Conservation (phyloP, 64 coral and sea anemone species). For the Dendrophyllia cribrosa region DNA sequence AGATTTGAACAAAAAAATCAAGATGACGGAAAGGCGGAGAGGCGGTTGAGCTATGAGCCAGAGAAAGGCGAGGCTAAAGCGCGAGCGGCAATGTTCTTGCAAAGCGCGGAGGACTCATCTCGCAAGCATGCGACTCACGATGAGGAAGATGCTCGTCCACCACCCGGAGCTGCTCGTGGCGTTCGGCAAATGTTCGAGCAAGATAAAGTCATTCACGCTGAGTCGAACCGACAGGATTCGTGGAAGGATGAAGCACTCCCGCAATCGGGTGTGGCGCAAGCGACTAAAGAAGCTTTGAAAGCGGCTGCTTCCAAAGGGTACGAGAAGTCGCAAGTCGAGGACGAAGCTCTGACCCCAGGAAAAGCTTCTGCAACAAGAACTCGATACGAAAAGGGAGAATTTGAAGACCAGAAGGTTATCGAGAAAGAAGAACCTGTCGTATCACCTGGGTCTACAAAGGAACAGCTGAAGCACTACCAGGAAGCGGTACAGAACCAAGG, state of each 20-base stretch:
- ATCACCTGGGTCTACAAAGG: constrained; percentile 10
- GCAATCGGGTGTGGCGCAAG: constrained; percentile 2
- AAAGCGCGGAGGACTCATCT: constrained; percentile 19
- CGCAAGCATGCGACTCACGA: not conserved
- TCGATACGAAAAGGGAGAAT: constrained; percentile 42
- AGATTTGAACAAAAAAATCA: constrained; percentile 29
- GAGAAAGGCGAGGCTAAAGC: constrained; percentile 50
- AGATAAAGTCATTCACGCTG: constrained; percentile 43
- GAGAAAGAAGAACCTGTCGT: constrained; percentile 28
- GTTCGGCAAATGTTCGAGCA: constrained; percentile 47
- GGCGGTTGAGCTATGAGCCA: constrained; percentile 61
- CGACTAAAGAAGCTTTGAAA: constrained; percentile 37
- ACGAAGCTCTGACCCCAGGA: constrained; percentile 10
- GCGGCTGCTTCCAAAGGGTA: constrained; percentile 36
- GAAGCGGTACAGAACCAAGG: constrained; percentile 19
- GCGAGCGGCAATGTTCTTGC: constrained; percentile 32
- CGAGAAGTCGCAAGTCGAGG: constrained; percentile 25
- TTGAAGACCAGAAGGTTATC: constrained; percentile 15
- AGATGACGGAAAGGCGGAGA: constrained; percentile 41
- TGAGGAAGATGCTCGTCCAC: constrained; percentile 27
- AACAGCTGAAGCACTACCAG: constrained; percentile 28
- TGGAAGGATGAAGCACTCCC: constrained; percentile 34
- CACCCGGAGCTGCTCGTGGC: constrained; percentile 13
- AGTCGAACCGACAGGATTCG: constrained; percentile 12
- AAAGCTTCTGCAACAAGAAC: not conserved